Conservation (phyloP, 2,113 vertebrate genomes). For the Chionomys nivalis region DNA sequence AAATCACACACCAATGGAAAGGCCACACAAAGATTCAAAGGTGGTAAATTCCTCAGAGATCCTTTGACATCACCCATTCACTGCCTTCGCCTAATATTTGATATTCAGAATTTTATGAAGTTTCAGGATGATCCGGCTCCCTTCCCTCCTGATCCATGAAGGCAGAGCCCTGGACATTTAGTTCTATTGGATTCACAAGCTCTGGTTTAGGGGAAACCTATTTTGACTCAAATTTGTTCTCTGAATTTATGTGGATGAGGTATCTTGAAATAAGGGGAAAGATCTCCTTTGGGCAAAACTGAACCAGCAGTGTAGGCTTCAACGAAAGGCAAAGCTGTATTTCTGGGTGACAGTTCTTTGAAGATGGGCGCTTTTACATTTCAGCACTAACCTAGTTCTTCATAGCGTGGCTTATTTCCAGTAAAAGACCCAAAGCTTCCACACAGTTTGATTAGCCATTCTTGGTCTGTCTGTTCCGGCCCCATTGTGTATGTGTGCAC, state of each 20-base stretch:
- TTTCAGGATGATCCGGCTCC: conserved; percentile 31
- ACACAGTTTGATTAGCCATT: neutral
- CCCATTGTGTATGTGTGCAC: neutral
- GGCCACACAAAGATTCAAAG: conserved; percentile 73
- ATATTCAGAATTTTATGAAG: conserved; percentile 39
- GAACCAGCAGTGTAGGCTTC: neutral
- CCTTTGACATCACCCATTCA: neutral
- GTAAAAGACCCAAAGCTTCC: neutral
- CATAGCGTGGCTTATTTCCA: neutral
- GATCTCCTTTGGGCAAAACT: neutral
- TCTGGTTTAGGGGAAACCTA: neutral
- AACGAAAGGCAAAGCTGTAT: neutral
- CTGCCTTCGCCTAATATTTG: neutral
- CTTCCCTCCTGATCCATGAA: neutral
- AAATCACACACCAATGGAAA: conserved; percentile 77
- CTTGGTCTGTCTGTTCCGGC: neutral
- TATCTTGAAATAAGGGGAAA: neutral
- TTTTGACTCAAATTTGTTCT: conserved; percentile 48
- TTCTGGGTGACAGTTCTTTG: conserved; percentile 34
- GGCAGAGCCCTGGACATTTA: neutral
- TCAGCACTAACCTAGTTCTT: neutral
- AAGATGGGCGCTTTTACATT: neutral
- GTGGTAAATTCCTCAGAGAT: conserved; percentile 45
- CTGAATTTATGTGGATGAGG: conserved; percentile 12
- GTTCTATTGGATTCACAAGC: conserved; percentile 20